Evolutionary conservation across 2,113 vertebrate species (phyloP), one percentile per base, ranked within the genome.

Genomic region (Cyanoliseus patagonus): DNA sequence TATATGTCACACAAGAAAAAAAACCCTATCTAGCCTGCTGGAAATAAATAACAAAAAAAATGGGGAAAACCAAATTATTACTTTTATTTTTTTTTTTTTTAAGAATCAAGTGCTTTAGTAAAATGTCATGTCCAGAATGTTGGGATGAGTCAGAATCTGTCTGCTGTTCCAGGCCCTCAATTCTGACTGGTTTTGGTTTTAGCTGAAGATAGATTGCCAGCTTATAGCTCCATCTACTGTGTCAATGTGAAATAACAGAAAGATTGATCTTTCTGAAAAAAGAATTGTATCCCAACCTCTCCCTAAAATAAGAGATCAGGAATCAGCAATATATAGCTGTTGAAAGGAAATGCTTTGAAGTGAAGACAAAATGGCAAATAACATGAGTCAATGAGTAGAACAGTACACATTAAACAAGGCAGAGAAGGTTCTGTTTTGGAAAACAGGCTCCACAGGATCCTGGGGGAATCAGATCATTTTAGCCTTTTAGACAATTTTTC

Each of bases 211-310:
- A 17, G 57, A 44, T 44, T 35, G 44, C 35, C 2, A n/a, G 62
- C 47, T 81, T 78, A 51, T 74, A 31, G 88, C 91, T 87, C 94
- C 96, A 91, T 70, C 96, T 96, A 9, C 88, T 51, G 95, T 73
- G 41, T 55, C 62, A 25, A 63, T 39, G 14, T 17, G 69, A 77
- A 92, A 88, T 64, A 53, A 88, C 85, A 93, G 63, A 19, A 73
- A 41, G 46, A 18, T 14, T 3, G 41, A 82, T 23, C 11, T 20
- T 23, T 19, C 24, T 13, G 8, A 9, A 22, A 5, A 20, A 46
- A 59, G 22, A 5, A 4, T 3, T 3, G 7, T 47, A 10, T 46
- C 17, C 28, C 33, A 37, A 15, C 3, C 17, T 42, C 5, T 18
- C 35, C 27, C 24, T 33, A 8, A 42, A 49, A 41, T 3, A 77